These are phyloP conservation scores for Artemisiospiza belli DNA, from an alignment of 2,113 vertebrate genomes.

Conservation along the genomic window DNA sequence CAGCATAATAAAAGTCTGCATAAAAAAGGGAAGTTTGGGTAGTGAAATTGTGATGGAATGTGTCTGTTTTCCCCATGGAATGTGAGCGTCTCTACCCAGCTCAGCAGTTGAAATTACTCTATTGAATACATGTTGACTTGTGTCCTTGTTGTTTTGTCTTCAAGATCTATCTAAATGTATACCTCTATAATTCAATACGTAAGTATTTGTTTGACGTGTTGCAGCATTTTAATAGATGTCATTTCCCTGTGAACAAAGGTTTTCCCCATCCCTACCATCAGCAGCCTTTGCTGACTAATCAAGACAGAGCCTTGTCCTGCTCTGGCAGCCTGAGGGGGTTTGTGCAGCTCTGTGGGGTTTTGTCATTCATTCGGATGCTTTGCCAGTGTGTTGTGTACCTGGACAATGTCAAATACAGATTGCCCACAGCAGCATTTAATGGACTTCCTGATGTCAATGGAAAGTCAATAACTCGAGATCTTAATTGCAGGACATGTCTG, in stretches of 20 bases:
- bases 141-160: not conserved
- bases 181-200: not conserved
- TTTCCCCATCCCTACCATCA: not conserved
- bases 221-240: not conserved
- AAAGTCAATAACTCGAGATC: slow-evolving; percentile 42
- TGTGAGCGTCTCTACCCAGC: rapidly evolving
- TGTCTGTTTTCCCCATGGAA: not conserved
- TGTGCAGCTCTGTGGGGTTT: slow-evolving; percentile 6
- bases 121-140: not conserved
- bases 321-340: not conserved
- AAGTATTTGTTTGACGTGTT: not conserved
- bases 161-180: not conserved
- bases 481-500: slow-evolving; percentile 34
- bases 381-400: not conserved
- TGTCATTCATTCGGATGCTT: not conserved
- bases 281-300: slow-evolving; percentile 5
- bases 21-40: not conserved
- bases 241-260: not conserved
- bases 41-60: not conserved
- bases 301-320: not conserved
- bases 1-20: not conserved
- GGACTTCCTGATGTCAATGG: slow-evolving; percentile 25
- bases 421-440: slow-evolving; percentile 53
- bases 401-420: slow-evolving; percentile 29
- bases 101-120: not conserved